Percentiles rank a stretch among this genome's conserved stretches.
These are phyloP conservation scores for Galeopsomyia nigrocyanea DNA, from an alignment of 2,888 invertebrate genomes.

Conservation along the genomic window DNA sequence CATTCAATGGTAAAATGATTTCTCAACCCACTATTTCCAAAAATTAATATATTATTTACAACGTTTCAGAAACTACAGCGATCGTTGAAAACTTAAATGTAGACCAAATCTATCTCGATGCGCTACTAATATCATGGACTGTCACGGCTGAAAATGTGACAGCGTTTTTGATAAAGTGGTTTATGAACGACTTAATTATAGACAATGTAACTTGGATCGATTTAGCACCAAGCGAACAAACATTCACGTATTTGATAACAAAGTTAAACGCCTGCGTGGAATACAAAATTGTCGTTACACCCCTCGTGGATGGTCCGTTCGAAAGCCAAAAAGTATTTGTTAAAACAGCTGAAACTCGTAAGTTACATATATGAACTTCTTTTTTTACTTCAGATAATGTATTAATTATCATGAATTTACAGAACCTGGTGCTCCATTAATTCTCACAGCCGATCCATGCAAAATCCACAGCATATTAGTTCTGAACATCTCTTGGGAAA, in stretches of 20 bases:
- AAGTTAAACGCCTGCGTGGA: slow-evolving; percentile 50
- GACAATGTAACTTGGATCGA: neutral
- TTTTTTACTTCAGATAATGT: neutral
- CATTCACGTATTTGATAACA: slow-evolving; percentile 40
- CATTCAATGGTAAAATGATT: no score
- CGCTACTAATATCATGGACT: slow-evolving; percentile 21
- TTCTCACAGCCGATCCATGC: neutral
- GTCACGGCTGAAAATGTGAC: neutral
- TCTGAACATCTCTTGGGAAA: slow-evolving; percentile 55
- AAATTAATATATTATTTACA: no score
- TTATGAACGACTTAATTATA: neutral
- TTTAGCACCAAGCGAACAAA: neutral
- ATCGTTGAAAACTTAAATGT: slow-evolving; percentile 14
- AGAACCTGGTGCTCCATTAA: slow-evolving; percentile 30
- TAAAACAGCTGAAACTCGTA: slow-evolving; percentile 8
- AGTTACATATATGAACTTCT: slow-evolving; percentile 34
- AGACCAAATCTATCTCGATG: neutral
- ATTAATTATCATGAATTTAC: neutral
- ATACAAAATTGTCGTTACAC: slow-evolving; percentile 51
- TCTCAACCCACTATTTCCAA: no score
- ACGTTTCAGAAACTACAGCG: no score
- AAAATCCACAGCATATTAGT: neutral
- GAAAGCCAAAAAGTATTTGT: neutral
- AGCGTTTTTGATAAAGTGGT: slow-evolving; percentile 14
- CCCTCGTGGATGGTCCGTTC: neutral